A percentile compares a stretch with the other conserved stretches of the same genome.
phyloP scores from a whole-genome alignment of 1,140 invertebrate genomes.

The Drosophila equinoxialis region DNA sequence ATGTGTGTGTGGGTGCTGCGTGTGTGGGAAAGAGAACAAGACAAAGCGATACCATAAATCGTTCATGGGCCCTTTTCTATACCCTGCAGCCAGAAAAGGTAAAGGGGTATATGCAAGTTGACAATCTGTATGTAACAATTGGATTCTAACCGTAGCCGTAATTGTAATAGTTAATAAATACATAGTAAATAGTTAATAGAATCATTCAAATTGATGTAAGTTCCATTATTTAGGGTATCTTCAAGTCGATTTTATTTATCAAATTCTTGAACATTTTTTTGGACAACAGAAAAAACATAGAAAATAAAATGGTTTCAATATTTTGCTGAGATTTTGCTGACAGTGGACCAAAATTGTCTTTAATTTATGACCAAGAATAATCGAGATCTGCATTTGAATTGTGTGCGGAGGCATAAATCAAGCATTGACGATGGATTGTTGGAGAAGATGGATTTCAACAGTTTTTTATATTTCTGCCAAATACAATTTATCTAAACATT shows the following conservation, averaged over 20 bases:
- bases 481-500: no score
- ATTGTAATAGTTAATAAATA: no score
- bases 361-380: slow-evolving; percentile 36
- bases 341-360: slow-evolving; percentile 3
- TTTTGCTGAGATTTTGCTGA: slow-evolving; percentile 10
- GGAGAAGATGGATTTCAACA: neutral
- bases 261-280: no score
- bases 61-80: slow-evolving; percentile 32
- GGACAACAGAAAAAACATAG: neutral
- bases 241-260: no score
- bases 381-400: slow-evolving; percentile 16
- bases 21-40: slow-evolving; percentile 29
- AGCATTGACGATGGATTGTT: neutral
- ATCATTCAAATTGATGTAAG: no score
- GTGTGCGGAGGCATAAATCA: neutral
- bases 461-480: no score
- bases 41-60: slow-evolving; percentile 58
- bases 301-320: slow-evolving; percentile 4
- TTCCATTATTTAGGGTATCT: no score
- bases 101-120: slow-evolving; percentile 1
- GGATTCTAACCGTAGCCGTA: no score
- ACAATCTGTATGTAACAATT: no score
- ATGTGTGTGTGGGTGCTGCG: slow-evolving; percentile 26
- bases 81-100: neutral
- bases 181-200: no score